Percentiles rank a stretch among this genome's conserved stretches.
Conservation (phyloP, 2,113 vertebrate genomes). For the Anoplopoma fimbria region DNA sequence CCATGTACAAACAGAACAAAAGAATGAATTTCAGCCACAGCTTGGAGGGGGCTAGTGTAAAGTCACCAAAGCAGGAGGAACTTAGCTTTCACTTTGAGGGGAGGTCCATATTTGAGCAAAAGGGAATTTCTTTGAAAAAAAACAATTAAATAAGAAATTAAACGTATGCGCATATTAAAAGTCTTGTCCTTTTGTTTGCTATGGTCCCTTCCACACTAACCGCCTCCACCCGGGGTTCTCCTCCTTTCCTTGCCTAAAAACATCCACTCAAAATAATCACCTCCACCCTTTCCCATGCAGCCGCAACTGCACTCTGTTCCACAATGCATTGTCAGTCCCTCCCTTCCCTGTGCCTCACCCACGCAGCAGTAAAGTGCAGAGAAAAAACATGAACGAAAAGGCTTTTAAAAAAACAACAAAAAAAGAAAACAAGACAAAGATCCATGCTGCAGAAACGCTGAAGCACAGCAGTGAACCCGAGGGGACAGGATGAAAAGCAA, state of each 20-base stretch:
- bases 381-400: conserved; percentile 77
- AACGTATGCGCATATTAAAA: conserved; percentile 21
- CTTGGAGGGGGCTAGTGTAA: conserved; percentile 62
- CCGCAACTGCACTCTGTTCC: conserved; percentile 64
- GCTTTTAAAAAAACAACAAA: conserved; percentile 30
- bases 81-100: conserved; percentile 23
- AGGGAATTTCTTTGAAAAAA: conserved; percentile 2
- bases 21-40: conserved; percentile 38
- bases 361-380: conserved; percentile 88
- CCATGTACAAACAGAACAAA: conserved; percentile 13
- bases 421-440: conserved; percentile 51
- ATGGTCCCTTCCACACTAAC: conserved; percentile 55
- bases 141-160: background rate
- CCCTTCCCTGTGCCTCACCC: conserved; percentile 75
- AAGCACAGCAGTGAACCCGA: conserved; percentile 62
- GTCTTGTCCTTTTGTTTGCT: conserved; percentile 49
- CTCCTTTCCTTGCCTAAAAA: conserved; percentile 80
- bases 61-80: conserved; percentile 49
- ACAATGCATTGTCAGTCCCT: conserved; percentile 79
- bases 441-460: conserved; percentile 62
- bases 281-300: conserved; percentile 57
- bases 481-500: conserved; percentile 44
- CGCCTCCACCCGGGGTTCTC: conserved; percentile 70
- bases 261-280: conserved; percentile 66
- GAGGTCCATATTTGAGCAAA: conserved; percentile 22